These are phyloP conservation scores for Onychomys arenicola DNA, from an alignment of 2,797 vertebrate genomes.

Conservation along the genomic window DNA sequence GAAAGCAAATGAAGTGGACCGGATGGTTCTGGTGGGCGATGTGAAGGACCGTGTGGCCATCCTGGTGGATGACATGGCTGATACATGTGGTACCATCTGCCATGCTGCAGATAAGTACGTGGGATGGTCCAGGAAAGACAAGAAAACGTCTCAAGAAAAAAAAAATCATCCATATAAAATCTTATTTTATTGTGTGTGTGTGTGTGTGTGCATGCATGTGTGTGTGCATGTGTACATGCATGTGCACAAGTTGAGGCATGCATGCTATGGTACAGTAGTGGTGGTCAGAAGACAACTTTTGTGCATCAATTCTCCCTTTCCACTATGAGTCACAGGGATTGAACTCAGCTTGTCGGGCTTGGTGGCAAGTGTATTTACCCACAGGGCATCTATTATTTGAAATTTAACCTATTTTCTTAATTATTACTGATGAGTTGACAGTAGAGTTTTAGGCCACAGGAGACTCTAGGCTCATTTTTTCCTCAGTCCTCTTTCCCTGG, in stretches of 20 bases:
- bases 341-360: neutral
- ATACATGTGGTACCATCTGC: slow-evolving; percentile 97
- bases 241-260: neutral
- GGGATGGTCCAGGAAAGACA: neutral
- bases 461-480: neutral
- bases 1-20: slow-evolving; percentile 97
- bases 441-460: neutral
- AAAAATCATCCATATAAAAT: neutral
- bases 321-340: neutral
- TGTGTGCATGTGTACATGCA: neutral
- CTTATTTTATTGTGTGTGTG: neutral
- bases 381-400: neutral
- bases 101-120: slow-evolving; percentile 96
- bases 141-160: neutral
- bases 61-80: slow-evolving; percentile 97
- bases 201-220: neutral
- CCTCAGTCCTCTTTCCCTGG: neutral
- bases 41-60: slow-evolving; percentile 97
- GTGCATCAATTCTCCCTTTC: neutral
- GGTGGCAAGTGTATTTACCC: neutral
- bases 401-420: neutral
- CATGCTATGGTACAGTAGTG: neutral
- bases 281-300: neutral
- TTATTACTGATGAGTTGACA: neutral
- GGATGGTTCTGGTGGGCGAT: slow-evolving; percentile 96